Evolutionary conservation across 1,140 invertebrate genomes (phyloP).

Genomic region (Pseudachorutes palmiensis): DNA sequence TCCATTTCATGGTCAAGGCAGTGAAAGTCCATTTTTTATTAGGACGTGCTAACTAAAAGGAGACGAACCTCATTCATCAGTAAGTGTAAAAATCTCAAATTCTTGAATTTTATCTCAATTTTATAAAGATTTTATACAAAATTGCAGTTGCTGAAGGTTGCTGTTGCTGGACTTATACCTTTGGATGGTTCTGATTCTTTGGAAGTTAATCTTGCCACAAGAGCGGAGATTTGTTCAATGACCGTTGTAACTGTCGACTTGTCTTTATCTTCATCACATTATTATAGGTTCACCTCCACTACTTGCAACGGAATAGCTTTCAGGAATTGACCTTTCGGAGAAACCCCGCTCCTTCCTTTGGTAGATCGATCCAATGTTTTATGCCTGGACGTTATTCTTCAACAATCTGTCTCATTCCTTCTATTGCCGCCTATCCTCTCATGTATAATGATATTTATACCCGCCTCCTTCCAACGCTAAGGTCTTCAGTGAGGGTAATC

Average conservation of each 20-base stretch:
- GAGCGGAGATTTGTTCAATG: constrained; percentile 27
- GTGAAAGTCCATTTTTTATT: too few species aligned
- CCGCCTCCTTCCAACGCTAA: constrained; percentile 15
- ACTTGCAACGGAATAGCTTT: background rate
- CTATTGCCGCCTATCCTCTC: constrained; percentile 8
- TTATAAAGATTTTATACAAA: too few species aligned
- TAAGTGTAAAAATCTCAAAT: too few species aligned
- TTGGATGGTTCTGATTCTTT: too few species aligned
- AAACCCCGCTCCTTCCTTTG: too few species aligned
- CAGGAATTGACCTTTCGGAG: constrained; percentile 29
- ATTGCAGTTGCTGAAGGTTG: too few species aligned
- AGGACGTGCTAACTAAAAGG: too few species aligned
- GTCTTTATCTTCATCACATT: constrained; percentile 33
- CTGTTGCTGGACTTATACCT: too few species aligned
- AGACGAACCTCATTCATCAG: too few species aligned
- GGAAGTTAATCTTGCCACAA: constrained; percentile 30
- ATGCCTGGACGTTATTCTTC: background rate
- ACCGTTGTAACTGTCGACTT: constrained; percentile 29
- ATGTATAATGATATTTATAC: constrained; percentile 15
- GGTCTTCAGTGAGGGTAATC: constrained; percentile 15
- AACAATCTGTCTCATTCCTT: constrained; percentile 21
- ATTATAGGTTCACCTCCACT: constrained; percentile 32
- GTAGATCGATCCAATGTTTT: too few species aligned
- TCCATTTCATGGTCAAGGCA: too few species aligned
- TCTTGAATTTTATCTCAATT: too few species aligned